These are phyloP conservation scores for Helogale parvula DNA, from an alignment of 2,113 vertebrate genomes.

Conservation along the genomic window DNA sequence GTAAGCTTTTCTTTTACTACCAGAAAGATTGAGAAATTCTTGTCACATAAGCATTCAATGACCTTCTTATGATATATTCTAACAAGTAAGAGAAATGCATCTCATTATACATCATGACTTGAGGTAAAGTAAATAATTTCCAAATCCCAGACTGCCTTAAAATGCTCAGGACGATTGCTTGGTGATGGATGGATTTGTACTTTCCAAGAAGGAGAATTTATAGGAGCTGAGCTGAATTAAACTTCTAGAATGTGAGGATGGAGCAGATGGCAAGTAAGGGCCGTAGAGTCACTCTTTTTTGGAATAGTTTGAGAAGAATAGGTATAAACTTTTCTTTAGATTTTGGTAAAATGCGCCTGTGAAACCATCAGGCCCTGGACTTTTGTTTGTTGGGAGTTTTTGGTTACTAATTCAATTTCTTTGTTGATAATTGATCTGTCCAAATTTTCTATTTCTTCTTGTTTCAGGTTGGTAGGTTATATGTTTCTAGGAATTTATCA, in stretches of 20 bases:
- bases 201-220: conserved; percentile 10
- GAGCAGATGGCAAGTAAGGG: background rate
- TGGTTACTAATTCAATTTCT: background rate
- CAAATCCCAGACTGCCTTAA: conserved; percentile 58
- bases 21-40: background rate
- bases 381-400: background rate
- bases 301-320: background rate
- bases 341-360: background rate
- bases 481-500: background rate
- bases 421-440: background rate
- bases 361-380: background rate
- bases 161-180: conserved; percentile 47
- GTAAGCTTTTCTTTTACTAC: conserved; percentile 34
- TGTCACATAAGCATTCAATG: background rate
- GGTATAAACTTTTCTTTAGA: background rate
- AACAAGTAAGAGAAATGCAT: conserved; percentile 43
- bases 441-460: background rate
- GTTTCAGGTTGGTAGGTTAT: background rate
- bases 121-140: conserved; percentile 44
- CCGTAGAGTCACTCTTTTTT: background rate
- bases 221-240: conserved; percentile 9
- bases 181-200: background rate
- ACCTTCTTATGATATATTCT: background rate
- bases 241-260: conserved; percentile 2
- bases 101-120: background rate